Evolutionary conservation across 2,888 invertebrate species (phyloP), one percentile per base, ranked within the genome.

Genomic region (Plutella xylostella): DNA sequence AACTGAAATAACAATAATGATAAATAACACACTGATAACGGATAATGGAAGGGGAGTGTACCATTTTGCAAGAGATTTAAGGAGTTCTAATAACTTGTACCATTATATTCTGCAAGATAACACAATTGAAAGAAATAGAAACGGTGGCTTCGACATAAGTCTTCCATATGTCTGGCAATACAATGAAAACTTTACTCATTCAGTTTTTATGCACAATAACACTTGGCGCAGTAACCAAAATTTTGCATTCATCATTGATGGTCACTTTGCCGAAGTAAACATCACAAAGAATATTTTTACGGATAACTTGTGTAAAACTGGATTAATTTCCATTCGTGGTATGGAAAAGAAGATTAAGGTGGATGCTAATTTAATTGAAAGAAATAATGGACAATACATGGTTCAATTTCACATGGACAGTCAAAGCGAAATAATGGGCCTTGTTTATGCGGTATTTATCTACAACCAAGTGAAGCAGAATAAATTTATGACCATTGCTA

Each of bases 261-360:
- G 99, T 0, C 98, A 98, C 71, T 98, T 94, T 68, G 92, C 97
- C 0, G 89, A 89, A 49, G 89, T 97, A 0, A 97, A 96, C 60
- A 89, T 98, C 25, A 91, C 93, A 0, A 89, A 89, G 45, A 97
- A 96, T 67, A 78, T 88, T 5, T 97, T 98, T 63, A 88, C 89
- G 1, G 90, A 92, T 46, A 99, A 99, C 63, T 78, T 82, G 28
- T 98, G 98, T 58, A 90, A 90, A 56, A 85, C 82, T 12, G 94
- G 97, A 0, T 72, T 97, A 22, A 84, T 97, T 12, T 87, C 91
- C 0, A 83, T 97, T 20, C 87, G 89, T 48, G 99, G 99, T 7
- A 99, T 98, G 97, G 99, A 99, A 70, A 99, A 99, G 75, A 92
- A 93, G 58, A 87, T 98, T 74, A 87, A 89, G 47, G 91, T 98